Evolutionary conservation across 2,888 invertebrate genomes (phyloP), one percentile per base, ranked within the genome.

Genomic region (Cloeon dipterum): DNA sequence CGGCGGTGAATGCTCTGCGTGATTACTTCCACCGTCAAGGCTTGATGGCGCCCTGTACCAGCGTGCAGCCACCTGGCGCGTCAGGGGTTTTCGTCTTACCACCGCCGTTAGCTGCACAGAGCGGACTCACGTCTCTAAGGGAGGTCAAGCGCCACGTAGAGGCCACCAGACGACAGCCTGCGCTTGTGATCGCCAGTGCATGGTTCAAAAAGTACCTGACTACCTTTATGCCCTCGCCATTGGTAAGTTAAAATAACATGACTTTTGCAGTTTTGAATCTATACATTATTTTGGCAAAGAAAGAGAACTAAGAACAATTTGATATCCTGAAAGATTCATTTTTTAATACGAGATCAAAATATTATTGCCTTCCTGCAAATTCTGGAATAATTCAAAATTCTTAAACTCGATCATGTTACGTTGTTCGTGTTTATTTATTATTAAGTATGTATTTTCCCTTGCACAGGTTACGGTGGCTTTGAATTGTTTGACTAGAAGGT

Each of bases 401-500:
- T n/a, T n/a, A n/a, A n/a, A n/a, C n/a, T n/a, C n/a, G n/a, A n/a
- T n/a, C n/a, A n/a, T n/a, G n/a, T n/a, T n/a, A n/a, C n/a, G n/a
- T n/a, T n/a, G n/a, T n/a, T n/a, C n/a, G n/a, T n/a, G n/a, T n/a
- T n/a, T n/a, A n/a, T n/a, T n/a, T n/a, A n/a, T n/a, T n/a, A n/a
- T n/a, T n/a, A n/a, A n/a, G n/a, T n/a, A n/a, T n/a, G n/a, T n/a
- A n/a, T n/a, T 20, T 35, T 20, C 5, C n/a, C 5, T n/a, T n/a
- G n/a, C 21, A 5, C n/a, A 29, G 29, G 52, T 65, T 5, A 59
- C 64, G 39, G 46, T 68, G 26, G 59, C 70, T 3, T 55, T 77
- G 18, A 72, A 74, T 50, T 61, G 69, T 43, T 53, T 75, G 17
- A 73, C 75, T 2, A 59, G 72, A 20, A 64, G 69, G 45, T 76